Base-by-base conservation (phyloP, 2,113 vertebrate genomes). In the Pseudois nayaur region DNA sequence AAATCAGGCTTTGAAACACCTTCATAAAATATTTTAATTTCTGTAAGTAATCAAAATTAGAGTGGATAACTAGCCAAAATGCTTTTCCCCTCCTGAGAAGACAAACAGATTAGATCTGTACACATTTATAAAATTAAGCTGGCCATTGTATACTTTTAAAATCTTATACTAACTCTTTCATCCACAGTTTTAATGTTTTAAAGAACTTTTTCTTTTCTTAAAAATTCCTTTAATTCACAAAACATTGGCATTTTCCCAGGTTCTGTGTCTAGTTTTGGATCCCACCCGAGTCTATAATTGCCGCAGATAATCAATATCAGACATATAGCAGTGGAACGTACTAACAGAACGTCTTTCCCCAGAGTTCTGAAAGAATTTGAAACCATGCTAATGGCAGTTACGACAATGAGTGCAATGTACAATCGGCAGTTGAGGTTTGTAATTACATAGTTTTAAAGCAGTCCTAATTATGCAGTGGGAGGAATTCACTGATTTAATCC, bases 401-500 rank as follows among this genome's bases (percentile, higher is more conserved):
- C 21, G 31, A 91, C 81, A 67, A 82, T 59, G 62, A 95, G 54
- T 64, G 83, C 88, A 81, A 78, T 48, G 89, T 78, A 89, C 95
- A 95, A 21, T 94, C 50, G 31, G 9, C 97, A 25, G 14, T 9
- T 88, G 86, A 93, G 94, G 96, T 98, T 95, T 98, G 97, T 98
- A 97, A 97, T 98, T 96, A 91, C 95, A 97, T 88, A 54, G 27
- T 97, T 95, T 94, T 91, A 92, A 71, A 91, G 82, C n/a, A 62
- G 74, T 59, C 64, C 92, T 96, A 84, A 90, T 98, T 95, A 78
- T 95, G 92, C 97, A 98, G 91, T 67, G 59, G 88, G 62, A 95
- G 89, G 79, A 95, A 90, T 48, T 55, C 92, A 81, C 27, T 91
- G 95, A 98, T 97, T 98, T 97, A 95, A 96, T 95, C 91, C 95